Evolutionary conservation across 1,140 invertebrate species (phyloP).

Genomic region (Araneus ventricosus): DNA sequence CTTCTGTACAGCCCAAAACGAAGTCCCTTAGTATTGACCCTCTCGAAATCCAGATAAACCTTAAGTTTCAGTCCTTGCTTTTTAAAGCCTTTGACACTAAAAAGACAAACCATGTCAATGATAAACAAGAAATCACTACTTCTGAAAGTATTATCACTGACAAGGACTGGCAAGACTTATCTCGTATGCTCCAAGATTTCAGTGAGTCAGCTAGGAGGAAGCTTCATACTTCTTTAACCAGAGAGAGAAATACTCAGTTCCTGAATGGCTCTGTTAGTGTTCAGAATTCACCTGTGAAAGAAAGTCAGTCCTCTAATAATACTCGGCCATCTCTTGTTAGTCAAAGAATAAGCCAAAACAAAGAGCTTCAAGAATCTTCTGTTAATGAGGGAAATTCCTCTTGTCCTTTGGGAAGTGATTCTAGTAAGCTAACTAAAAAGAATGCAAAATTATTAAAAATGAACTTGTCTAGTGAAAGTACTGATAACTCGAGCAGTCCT

Average conservation of each 20-base stretch:
- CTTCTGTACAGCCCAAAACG: neutral
- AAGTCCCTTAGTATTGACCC: neutral
- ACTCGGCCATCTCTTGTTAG: neutral
- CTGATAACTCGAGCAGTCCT: neutral
- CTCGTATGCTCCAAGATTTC: neutral
- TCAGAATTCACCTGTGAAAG: neutral
- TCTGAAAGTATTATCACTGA: neutral
- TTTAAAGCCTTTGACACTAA: conserved; percentile 19
- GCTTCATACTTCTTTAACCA: neutral
- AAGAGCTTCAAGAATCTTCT: neutral
- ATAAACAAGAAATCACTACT: neutral
- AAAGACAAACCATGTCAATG: neutral
- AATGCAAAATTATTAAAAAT: neutral
- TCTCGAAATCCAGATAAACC: conserved; percentile 20
- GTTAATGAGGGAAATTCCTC: neutral
- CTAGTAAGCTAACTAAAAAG: neutral
- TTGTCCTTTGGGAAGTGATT: too few relatives aligned
- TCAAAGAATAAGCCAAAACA: neutral
- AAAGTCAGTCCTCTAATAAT: neutral
- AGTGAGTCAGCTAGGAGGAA: neutral
- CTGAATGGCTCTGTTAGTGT: neutral
- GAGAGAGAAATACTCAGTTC: neutral
- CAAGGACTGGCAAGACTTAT: neutral
- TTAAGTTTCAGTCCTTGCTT: conserved; percentile 1
- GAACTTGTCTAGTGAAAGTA: neutral